A percentile compares a stretch with the other conserved stretches of the same genome.
Conservation (phyloP, 2,113 vertebrate species). For the Acanthisitta chloris region DNA sequence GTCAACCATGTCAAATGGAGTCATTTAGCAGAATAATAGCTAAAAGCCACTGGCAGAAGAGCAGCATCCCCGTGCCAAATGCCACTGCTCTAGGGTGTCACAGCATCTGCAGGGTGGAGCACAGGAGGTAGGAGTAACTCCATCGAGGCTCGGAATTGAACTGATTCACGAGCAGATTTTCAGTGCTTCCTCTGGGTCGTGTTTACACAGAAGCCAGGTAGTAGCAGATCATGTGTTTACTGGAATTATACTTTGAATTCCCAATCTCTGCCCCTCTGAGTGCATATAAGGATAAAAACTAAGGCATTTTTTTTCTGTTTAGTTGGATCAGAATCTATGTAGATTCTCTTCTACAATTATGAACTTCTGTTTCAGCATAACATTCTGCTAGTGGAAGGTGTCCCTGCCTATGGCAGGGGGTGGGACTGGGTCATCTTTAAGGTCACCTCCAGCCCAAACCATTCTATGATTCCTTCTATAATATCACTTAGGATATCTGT, state of each 20-base stretch:
- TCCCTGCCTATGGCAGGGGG: neutral
- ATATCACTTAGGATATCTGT: neutral
- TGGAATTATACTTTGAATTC: too few species aligned
- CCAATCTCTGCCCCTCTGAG: neutral
- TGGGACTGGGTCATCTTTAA: neutral
- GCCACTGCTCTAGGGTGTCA: neutral
- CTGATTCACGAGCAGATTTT: too few species aligned
- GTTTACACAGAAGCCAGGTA: accelerated
- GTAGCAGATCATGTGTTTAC: neutral
- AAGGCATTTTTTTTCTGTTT: accelerated
- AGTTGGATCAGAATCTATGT: neutral
- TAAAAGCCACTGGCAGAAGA: neutral
- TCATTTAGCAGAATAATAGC: neutral
- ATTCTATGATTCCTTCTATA: neutral
- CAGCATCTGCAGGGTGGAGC: neutral
- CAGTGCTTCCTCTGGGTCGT: neutral
- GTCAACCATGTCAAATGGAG: accelerated
- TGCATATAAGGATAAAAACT: accelerated
- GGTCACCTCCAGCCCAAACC: neutral
- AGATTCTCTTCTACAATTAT: accelerated
- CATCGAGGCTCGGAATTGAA: accelerated
- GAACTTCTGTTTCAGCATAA: neutral
- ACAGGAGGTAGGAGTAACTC: accelerated
- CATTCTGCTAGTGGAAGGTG: accelerated
- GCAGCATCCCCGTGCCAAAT: neutral